These are phyloP conservation scores for Phenganax subtilis DNA, from an alignment of 92 coral and sea anemone species.

Conservation along the genomic window DNA sequence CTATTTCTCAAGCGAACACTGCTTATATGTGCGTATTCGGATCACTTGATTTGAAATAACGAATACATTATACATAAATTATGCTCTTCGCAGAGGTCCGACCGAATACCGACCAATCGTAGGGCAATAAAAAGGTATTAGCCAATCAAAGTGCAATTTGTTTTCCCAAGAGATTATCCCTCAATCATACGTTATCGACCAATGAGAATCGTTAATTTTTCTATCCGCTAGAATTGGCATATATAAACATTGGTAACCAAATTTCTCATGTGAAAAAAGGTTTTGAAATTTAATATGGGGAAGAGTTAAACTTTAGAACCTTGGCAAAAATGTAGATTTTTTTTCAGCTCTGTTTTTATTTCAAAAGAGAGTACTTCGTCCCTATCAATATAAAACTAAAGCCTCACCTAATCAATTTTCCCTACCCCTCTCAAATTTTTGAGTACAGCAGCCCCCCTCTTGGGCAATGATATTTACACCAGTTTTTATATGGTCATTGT, in stretches of 20 bases:
- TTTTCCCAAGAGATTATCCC: background rate
- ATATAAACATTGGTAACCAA: slow-evolving; percentile 2
- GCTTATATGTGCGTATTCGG: slow-evolving; percentile 17
- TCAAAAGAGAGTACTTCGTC: no score
- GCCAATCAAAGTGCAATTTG: slow-evolving; percentile 4
- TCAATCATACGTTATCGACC: background rate
- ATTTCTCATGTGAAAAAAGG: background rate
- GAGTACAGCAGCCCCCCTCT: no score
- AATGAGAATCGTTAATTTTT: background rate
- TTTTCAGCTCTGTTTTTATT: no score
- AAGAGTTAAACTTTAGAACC: no score
- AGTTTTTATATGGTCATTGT: no score
- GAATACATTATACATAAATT: background rate
- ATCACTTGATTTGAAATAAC: slow-evolving; percentile 1
- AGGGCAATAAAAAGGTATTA: no score
- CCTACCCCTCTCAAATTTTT: no score
- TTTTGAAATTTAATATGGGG: no score
- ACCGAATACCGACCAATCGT: slow-evolving; percentile 15
- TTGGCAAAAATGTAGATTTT: no score
- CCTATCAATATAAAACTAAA: no score
- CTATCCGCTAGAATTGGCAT: slow-evolving; percentile 15
- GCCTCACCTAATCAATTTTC: no score
- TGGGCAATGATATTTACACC: no score
- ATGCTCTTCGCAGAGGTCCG: slow-evolving; percentile 32
- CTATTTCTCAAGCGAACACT: background rate